Evolutionary conservation across 2,113 vertebrate genomes (phyloP).

Genomic region (Lepus timidus): DNA sequence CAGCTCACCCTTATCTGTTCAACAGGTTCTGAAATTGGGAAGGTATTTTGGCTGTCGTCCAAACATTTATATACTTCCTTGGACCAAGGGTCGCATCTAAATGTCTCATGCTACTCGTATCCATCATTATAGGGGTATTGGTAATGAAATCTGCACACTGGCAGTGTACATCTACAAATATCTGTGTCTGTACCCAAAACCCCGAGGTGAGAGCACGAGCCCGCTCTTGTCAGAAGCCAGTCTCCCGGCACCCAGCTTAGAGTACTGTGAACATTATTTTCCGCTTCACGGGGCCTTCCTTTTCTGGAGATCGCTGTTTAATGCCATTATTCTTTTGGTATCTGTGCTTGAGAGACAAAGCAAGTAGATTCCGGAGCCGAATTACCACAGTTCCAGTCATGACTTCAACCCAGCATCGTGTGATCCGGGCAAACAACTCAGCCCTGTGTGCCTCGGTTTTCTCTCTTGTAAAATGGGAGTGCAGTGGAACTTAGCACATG

Average conservation of each 20-base stretch:
- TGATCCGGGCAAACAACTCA: neutral
- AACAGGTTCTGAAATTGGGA: conserved; percentile 32
- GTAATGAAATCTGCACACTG: neutral
- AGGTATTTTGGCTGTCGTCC: neutral
- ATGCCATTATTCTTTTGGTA: neutral
- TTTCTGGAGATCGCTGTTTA: neutral
- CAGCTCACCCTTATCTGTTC: neutral
- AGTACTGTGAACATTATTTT: neutral
- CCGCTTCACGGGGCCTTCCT: neutral
- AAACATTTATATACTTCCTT: neutral
- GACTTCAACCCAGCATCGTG: fast-evolving
- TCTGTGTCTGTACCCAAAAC: neutral
- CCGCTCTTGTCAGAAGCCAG: neutral
- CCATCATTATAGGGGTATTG: neutral
- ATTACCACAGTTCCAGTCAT: neutral
- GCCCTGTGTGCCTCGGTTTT: fast-evolving
- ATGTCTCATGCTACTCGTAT: neutral
- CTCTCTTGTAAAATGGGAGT: neutral
- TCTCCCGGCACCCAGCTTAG: neutral
- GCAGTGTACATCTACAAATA: neutral
- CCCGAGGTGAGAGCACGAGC: neutral
- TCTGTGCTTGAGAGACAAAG: neutral
- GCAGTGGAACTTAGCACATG: neutral
- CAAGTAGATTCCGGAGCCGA: neutral
- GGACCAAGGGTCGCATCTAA: neutral